These are phyloP conservation scores for Calvadosia cruxmelitensis DNA, from an alignment of 30 jellyfish, hydroid and myxozoan species.

Conservation along the genomic window DNA sequence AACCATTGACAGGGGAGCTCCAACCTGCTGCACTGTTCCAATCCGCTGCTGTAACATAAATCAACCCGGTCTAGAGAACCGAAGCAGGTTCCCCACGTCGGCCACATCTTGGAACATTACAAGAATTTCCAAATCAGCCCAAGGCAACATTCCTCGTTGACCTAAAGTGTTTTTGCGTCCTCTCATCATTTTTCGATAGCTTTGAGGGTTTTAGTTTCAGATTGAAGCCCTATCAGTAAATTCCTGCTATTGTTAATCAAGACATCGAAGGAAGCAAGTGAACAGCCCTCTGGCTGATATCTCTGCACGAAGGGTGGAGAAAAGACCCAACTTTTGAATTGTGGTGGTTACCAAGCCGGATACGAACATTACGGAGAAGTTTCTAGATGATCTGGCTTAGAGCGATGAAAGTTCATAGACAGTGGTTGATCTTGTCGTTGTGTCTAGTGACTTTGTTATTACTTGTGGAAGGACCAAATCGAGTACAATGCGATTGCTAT, in stretches of 20 bases:
- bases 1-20: neutral
- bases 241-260: neutral
- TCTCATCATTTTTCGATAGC: too few relatives aligned
- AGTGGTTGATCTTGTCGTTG: neutral
- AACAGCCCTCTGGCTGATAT: neutral
- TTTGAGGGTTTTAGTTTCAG: too few relatives aligned
- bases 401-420: too few relatives aligned
- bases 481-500: constrained; percentile 32
- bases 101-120: neutral
- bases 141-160: neutral
- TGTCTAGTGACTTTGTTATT: neutral
- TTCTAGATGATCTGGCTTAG: too few relatives aligned
- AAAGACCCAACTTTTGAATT: neutral
- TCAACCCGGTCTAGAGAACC: too few relatives aligned
- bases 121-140: neutral
- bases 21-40: constrained; percentile 2
- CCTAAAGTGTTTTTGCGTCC: too few relatives aligned
- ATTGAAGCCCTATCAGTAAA: neutral
- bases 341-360: neutral
- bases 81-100: too few relatives aligned
- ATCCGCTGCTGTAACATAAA: too few relatives aligned
- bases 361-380: too few relatives aligned
- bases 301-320: neutral
- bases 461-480: neutral
- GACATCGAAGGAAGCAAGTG: neutral